These are phyloP conservation scores for Myodes glareolus DNA, from an alignment of 2,113 vertebrate species.

Conservation along the genomic window DNA sequence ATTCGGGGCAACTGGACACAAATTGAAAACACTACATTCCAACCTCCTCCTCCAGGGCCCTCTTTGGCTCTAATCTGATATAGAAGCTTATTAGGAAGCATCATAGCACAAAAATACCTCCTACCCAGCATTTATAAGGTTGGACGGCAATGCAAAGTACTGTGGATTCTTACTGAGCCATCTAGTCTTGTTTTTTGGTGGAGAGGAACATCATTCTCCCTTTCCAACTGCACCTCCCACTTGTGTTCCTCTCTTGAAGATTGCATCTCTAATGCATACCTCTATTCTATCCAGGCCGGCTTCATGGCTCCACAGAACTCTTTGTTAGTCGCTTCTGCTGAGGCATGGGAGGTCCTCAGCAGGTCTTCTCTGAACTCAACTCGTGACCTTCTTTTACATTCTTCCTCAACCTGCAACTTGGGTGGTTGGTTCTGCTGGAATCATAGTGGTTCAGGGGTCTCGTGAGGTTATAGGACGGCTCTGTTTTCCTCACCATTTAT, in stretches of 20 bases:
- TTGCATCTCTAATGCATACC: neutral
- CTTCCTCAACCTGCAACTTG: neutral
- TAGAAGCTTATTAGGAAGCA: neutral
- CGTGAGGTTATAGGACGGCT: neutral
- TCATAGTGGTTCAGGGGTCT: neutral
- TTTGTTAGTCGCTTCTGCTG: neutral
- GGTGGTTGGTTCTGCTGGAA: neutral
- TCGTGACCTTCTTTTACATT: neutral
- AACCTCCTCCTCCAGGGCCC: neutral
- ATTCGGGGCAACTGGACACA: slow-evolving; percentile 8
- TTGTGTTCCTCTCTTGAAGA: slow-evolving; percentile 9
- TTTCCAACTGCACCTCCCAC: neutral
- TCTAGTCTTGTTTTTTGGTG: neutral
- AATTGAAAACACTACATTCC: neutral
- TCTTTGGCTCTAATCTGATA: neutral
- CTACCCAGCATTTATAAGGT: neutral
- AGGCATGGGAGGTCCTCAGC: neutral
- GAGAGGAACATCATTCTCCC: neutral
- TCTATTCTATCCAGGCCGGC: neutral
- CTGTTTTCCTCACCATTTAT: neutral
- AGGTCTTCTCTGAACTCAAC: neutral
- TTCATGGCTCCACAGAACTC: neutral
- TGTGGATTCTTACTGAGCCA: neutral
- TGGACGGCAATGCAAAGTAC: neutral
- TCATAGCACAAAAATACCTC: neutral